Percentiles rank a stretch among this genome's conserved stretches.
Conservation (phyloP, 1,140 invertebrate species). For the Brachionus rotundiformis region DNA sequence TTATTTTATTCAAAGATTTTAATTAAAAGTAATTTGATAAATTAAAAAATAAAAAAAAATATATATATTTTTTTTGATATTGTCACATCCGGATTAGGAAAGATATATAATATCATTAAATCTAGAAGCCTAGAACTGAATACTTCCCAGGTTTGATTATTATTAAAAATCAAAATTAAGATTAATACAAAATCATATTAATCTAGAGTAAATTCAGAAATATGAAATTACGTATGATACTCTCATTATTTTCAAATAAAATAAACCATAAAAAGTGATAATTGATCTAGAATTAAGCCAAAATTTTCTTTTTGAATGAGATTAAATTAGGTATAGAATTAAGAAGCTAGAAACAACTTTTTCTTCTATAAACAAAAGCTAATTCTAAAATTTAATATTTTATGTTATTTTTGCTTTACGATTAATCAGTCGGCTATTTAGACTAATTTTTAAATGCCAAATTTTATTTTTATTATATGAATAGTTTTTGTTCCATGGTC, state of each 20-base stretch:
- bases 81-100: neutral
- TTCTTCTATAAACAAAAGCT: neutral
- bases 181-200: neutral
- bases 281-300: neutral
- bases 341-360: neutral
- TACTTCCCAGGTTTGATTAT: neutral
- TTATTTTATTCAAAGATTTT: neutral
- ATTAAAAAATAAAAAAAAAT: neutral
- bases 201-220: constrained; percentile 3
- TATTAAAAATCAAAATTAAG: neutral
- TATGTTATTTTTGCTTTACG: neutral
- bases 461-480: neutral
- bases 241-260: constrained; percentile 1
- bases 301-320: neutral
- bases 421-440: neutral
- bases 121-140: neutral
- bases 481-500: neutral
- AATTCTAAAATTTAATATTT: neutral
- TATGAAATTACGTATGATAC: neutral
- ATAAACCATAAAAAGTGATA: constrained; percentile 10
- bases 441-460: neutral
- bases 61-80: neutral
- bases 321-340: neutral
- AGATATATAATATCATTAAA: neutral
- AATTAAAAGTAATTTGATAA: neutral